Conservation (phyloP, 2,113 vertebrate genomes). For the Thamnophis sirtalis region DNA sequence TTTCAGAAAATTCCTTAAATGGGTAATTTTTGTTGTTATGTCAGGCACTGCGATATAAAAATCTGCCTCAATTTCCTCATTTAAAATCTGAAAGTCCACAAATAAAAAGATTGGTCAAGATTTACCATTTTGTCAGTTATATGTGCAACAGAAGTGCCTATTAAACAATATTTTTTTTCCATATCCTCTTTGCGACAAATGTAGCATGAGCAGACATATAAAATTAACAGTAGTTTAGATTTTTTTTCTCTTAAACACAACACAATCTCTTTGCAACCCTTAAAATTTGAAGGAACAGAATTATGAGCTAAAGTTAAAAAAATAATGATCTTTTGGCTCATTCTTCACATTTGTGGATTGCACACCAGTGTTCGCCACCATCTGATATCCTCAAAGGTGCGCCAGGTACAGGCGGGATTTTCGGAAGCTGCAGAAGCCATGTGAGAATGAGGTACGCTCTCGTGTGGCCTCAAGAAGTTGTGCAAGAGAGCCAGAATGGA, state of each 20-base stretch:
- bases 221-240: neutral
- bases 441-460: too few species aligned
- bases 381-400: too few species aligned
- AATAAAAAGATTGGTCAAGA: neutral
- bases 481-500: too few species aligned
- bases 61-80: slow-evolving; percentile 82
- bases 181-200: neutral
- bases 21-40: slow-evolving; percentile 75
- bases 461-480: too few species aligned
- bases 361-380: too few species aligned
- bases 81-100: slow-evolving; percentile 76
- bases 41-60: slow-evolving; percentile 86
- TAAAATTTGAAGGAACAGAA: neutral
- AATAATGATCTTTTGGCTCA: neutral
- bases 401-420: too few species aligned
- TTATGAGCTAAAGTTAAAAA: neutral
- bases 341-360: neutral
- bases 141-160: neutral
- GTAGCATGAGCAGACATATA: neutral
- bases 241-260: neutral
- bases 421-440: too few species aligned
- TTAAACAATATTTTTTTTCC: neutral
- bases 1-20: slow-evolving; percentile 81
- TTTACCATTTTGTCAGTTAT: neutral
- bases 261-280: neutral